phyloP scores from a whole-genome alignment of 2,888 invertebrate species.

The Aspidiotus rigidus region DNA sequence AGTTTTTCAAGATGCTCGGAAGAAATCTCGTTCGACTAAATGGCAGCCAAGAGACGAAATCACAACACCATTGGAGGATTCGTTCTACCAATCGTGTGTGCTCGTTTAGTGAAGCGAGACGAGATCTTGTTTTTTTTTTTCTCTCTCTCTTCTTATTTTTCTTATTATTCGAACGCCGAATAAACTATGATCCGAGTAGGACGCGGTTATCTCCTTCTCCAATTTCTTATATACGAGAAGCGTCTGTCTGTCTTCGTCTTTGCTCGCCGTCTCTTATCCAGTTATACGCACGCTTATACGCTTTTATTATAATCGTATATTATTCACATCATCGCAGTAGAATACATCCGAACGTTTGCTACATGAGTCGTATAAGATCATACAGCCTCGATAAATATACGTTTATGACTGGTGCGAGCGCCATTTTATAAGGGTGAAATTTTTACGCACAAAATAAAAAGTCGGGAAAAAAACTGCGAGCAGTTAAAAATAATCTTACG shows the following conservation, averaged over 20 bases:
- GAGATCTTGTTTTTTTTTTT: background rate
- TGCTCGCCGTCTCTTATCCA: background rate
- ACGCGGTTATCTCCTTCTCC: too few species aligned
- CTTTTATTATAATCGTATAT: background rate
- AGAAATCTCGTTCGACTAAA: slow-evolving; percentile 2
- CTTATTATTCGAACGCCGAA: background rate
- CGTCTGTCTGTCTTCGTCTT: background rate
- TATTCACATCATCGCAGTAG: background rate
- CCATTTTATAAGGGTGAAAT: too few species aligned
- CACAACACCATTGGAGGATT: slow-evolving; percentile 17
- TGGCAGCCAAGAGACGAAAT: slow-evolving; percentile 5
- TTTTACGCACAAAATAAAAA: too few species aligned
- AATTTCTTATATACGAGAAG: too few species aligned
- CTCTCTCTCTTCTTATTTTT: background rate
- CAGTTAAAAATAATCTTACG: too few species aligned
- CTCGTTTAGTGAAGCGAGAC: slow-evolving; percentile 5
- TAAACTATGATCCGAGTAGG: too few species aligned
- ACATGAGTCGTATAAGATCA: too few species aligned
- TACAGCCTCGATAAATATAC: too few species aligned
- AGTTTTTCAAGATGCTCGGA: background rate
- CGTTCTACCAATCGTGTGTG: slow-evolving; percentile 21
- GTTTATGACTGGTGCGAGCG: too few species aligned
- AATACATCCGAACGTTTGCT: too few species aligned
- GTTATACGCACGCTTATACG: background rate
- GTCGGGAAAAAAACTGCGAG: too few species aligned